These are phyloP conservation scores for Limnephilus lunatus DNA, from an alignment of 2,888 invertebrate genomes.

Conservation along the genomic window DNA sequence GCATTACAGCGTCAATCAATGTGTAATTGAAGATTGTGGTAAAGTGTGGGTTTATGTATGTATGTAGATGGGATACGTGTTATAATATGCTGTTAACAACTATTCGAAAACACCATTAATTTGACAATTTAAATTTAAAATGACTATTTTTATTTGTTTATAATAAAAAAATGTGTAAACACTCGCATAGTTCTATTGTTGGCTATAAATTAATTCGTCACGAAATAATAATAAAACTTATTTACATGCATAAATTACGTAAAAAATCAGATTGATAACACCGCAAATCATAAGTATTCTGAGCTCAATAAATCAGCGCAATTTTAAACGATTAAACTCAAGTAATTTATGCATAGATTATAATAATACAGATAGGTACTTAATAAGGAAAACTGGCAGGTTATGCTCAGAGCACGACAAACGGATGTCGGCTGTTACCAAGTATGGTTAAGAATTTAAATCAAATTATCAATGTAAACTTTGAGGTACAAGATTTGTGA, in stretches of 20 bases:
- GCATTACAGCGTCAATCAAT: too few species aligned
- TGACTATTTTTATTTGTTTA: neutral
- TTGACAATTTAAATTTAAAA: neutral
- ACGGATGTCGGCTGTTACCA: neutral
- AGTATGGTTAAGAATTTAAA: neutral
- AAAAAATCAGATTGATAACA: neutral
- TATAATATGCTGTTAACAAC: too few species aligned
- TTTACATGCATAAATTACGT: neutral
- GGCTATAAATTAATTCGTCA: neutral
- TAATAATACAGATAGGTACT: neutral
- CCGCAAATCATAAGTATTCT: neutral
- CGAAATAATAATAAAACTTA: neutral
- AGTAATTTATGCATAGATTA: neutral
- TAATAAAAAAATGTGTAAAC: neutral
- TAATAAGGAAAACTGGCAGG: neutral
- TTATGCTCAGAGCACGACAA: neutral
- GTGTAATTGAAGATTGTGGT: too few species aligned
- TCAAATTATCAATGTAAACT: neutral
- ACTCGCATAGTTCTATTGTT: neutral
- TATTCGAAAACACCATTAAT: neutral
- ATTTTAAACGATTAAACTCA: neutral
- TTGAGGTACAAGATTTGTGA: too few species aligned
- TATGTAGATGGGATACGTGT: too few species aligned
- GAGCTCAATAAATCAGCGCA: neutral
- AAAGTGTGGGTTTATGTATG: too few species aligned